These are phyloP conservation scores for Serinus canaria DNA, from an alignment of 2,113 vertebrate genomes.

Conservation along the genomic window DNA sequence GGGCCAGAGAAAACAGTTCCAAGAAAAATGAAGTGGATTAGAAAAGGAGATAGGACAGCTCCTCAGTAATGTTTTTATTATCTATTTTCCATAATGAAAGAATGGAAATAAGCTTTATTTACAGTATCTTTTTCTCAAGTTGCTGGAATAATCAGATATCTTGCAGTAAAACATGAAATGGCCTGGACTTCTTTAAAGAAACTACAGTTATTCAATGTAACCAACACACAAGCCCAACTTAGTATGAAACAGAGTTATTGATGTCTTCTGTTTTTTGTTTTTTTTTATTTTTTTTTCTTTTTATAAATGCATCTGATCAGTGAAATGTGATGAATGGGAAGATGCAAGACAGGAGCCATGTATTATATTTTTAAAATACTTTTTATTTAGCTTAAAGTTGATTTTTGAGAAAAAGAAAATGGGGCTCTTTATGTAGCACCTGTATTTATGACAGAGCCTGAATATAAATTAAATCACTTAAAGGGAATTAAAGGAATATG, in stretches of 20 bases:
- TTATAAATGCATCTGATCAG: neutral
- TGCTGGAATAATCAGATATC: slow-evolving; percentile 12
- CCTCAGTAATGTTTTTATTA: neutral
- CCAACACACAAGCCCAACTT: neutral
- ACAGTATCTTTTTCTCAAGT: neutral
- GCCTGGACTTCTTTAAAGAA: neutral
- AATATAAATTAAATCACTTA: neutral
- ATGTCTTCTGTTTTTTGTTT: neutral
- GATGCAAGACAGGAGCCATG: neutral
- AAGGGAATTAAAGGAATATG: neutral
- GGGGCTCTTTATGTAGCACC: neutral
- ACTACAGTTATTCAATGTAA: neutral
- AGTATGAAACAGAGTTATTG: neutral
- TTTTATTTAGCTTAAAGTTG: neutral
- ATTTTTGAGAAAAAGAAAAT: neutral
- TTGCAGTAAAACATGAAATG: slow-evolving; percentile 8
- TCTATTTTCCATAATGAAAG: neutral
- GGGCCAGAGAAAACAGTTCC: neutral
- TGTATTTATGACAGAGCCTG: neutral
- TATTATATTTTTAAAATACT: neutral
- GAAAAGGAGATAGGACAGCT: neutral
- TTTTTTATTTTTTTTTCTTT: neutral
- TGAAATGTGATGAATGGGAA: neutral
- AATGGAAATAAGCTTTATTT: slow-evolving; percentile 17
- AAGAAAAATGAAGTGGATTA: neutral